phyloP scores from a whole-genome alignment of 1,140 invertebrate species.

The Camponotus floridanus region DNA sequence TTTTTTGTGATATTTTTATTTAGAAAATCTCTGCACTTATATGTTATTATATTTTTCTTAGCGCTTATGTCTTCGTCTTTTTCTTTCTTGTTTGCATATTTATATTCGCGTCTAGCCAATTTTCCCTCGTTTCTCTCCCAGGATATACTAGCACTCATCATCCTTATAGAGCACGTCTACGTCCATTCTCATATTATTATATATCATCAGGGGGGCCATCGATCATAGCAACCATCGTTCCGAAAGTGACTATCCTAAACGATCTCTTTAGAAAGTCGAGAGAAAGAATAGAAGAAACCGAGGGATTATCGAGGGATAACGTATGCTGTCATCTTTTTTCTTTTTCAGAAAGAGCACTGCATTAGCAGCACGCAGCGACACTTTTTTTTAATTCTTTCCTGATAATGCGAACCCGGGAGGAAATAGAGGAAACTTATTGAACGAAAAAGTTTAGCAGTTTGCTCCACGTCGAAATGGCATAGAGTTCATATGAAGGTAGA shows the following conservation, averaged over 20 bases:
- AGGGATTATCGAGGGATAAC: conserved; percentile 63
- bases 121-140: not conserved
- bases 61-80: not conserved
- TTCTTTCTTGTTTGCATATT: not conserved
- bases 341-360: conserved; percentile 36
- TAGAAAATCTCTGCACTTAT: not conserved
- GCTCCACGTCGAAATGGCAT: not conserved
- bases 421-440: not conserved
- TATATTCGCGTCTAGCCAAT: not conserved
- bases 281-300: conserved; percentile 42
- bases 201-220: conserved; percentile 63
- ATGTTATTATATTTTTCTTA: not conserved
- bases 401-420: not conserved
- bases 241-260: conserved; percentile 44
- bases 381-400: conserved; percentile 48
- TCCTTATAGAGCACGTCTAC: conserved; percentile 15
- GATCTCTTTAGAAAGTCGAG: conserved; percentile 47
- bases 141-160: conserved; percentile 10
- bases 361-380: conserved; percentile 50
- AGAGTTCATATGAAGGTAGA: not conserved
- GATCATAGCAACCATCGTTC: conserved; percentile 61
- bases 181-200: conserved; percentile 67
- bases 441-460: conserved; percentile 32
- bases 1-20: not conserved
- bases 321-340: conserved; percentile 28